phyloP scores from a whole-genome alignment of 2,888 invertebrate species.

The Eledona agricola region DNA sequence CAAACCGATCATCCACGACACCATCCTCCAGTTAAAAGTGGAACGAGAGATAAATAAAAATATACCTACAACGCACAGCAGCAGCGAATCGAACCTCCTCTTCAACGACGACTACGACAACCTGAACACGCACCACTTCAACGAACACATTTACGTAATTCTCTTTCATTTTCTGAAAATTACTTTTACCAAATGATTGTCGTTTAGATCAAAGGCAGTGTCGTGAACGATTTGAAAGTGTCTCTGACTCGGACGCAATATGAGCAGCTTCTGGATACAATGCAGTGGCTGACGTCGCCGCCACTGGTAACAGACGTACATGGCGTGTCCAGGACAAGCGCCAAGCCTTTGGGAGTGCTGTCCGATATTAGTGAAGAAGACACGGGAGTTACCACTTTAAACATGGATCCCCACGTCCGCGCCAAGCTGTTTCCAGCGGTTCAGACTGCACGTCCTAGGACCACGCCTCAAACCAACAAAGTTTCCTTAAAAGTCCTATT shows the following conservation, averaged over 20 bases:
- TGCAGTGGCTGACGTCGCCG: conserved; percentile 61
- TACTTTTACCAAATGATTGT: conserved; percentile 10
- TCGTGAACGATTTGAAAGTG: conserved; percentile 85
- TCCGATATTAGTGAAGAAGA: conserved; percentile 63
- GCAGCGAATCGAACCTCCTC: conserved; percentile 53
- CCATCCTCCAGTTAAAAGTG: conserved; percentile 75
- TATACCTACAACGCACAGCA: conserved; percentile 47
- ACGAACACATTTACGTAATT: conserved; percentile 47
- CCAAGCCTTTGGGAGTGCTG: conserved; percentile 48
- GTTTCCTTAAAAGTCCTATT: conserved; percentile 67
- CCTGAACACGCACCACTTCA: conserved; percentile 31
- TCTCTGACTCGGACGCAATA: conserved; percentile 88
- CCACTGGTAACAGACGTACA: conserved; percentile 54
- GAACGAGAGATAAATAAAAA: conserved; percentile 53
- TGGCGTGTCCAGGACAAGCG: conserved; percentile 47
- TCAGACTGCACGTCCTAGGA: conserved; percentile 10
- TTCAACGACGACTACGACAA: conserved; percentile 53
- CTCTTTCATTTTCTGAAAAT: conserved; percentile 6
- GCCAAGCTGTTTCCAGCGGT: conserved; percentile 64
- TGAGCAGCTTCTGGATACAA: conserved; percentile 85
- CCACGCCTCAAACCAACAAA: background rate
- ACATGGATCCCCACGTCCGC: conserved; percentile 71
- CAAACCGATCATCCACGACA: conserved; percentile 90
- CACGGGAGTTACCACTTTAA: conserved; percentile 64
- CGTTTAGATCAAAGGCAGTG: conserved; percentile 76